Base-by-base conservation (phyloP, 2,797 vertebrate genomes). In the Lates japonicus region DNA sequence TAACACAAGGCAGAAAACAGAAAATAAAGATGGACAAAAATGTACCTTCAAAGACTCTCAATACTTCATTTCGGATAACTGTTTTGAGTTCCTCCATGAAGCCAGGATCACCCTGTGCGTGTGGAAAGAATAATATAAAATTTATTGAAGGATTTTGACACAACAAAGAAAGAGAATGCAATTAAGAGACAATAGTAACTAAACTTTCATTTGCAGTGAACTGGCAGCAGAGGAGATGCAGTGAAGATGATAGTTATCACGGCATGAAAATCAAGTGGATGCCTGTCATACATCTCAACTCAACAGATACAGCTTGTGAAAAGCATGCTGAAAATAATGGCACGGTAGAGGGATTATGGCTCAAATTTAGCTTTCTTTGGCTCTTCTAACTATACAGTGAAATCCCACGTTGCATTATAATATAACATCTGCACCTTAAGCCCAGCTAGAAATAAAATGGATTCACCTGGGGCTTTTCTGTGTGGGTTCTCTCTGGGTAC, bases 21-120 rank as follows among this genome's bases (percentile, higher is more conserved):
- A 41, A 42, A 70, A 54, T 29, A 33, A 60, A 74, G 31, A 60
- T 1, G n/a, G 25, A 33, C 3, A 35, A 52, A 0, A 41, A 3
- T 14, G 90, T 96, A 99, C 98, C 98, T 97, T 98, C 97, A 94
- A 99, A 96, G 91, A 98, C 92, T 70, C 95, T 96, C 76, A 97
- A 90, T 75, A 99, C 96, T 91, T 99, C 98, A 89, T 93, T 97
- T 92, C 92, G 96, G 90, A 99, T 97, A 42, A 98, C 97, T 69
- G 85, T 94, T 95, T 96, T 97, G 87, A 99, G 96, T 95, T 99
- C 97, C 90, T 98, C 96, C 90, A 97, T 94, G 92, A 97, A 95
- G 90, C 95, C 70, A 11, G 90, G 78, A 90, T 98, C 96, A 85
- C 87, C 93, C 98, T 99, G 94, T 19, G 66, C 78, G 82, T 31